Conservation (phyloP, 2,797 vertebrate genomes). For the Sebastes steindachneri region DNA sequence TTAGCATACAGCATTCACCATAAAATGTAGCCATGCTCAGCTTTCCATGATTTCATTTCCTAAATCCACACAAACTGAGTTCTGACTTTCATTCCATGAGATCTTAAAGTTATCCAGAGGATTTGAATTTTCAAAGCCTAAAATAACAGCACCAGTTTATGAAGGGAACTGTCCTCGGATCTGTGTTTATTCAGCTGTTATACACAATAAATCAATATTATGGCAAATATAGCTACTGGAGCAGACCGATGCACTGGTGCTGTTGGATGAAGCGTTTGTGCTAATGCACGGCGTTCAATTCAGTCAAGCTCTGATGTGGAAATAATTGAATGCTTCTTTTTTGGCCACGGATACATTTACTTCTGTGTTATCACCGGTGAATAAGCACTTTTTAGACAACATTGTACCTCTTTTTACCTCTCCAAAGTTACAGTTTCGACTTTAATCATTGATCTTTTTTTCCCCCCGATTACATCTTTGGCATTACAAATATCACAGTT, state of each 20-base stretch:
- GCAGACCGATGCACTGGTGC: conserved; percentile 4
- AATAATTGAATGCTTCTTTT: conserved; percentile 5
- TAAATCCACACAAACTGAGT: conserved; percentile 2
- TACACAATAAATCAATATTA: conserved; percentile 46
- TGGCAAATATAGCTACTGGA: conserved; percentile 33
- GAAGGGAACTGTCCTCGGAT: conserved; percentile 31
- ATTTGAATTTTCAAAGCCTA: conserved; percentile 43
- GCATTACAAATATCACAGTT: neutral
- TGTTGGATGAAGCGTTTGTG: conserved; percentile 9
- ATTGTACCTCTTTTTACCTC: neutral
- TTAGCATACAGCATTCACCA: neutral
- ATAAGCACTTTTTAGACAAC: neutral
- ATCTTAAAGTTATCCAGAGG: conserved; percentile 4
- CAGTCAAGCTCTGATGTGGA: neutral
- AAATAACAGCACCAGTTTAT: conserved; percentile 38
- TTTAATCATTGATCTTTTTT: neutral
- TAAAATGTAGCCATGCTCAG: neutral
- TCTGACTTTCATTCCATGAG: conserved; percentile 13
- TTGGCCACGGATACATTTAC: neutral
- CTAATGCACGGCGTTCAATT: neutral
- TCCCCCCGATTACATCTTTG: too few relatives aligned
- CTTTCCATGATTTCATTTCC: neutral
- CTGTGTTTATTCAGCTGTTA: conserved; percentile 63
- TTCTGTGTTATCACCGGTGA: neutral
- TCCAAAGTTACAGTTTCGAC: neutral